Conservation (phyloP, 2,797 vertebrate genomes). For the Amphiprion clarkii region DNA sequence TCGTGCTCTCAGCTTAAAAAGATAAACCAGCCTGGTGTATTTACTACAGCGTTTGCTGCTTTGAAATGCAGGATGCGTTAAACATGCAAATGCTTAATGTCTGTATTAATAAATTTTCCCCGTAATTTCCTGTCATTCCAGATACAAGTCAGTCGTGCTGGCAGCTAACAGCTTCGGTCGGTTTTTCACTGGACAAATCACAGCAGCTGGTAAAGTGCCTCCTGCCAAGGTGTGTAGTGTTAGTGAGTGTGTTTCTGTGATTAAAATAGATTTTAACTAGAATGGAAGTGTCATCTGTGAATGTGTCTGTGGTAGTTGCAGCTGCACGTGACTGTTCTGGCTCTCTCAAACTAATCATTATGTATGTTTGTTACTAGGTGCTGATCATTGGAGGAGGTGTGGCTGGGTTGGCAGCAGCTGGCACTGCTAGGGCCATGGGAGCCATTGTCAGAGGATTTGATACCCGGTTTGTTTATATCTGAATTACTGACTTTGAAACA, state of each 20-base stretch:
- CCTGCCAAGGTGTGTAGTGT: slow-evolving; percentile 81
- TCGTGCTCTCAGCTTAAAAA: too few species aligned
- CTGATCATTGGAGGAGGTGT: slow-evolving; percentile 90
- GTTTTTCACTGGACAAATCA: slow-evolving; percentile 89
- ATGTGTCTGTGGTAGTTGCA: neutral
- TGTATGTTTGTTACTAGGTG: slow-evolving; percentile 72
- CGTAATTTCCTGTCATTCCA: slow-evolving; percentile 66
- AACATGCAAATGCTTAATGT: neutral
- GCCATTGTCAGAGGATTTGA: slow-evolving; percentile 90
- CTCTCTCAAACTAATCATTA: neutral
- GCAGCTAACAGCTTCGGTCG: slow-evolving; percentile 94
- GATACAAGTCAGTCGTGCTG: slow-evolving; percentile 96
- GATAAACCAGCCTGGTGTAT: too few species aligned
- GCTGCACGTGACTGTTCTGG: neutral
- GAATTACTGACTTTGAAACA: neutral
- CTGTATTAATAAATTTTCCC: neutral
- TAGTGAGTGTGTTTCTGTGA: neutral
- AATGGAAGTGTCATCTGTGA: neutral
- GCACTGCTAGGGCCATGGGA: slow-evolving; percentile 88
- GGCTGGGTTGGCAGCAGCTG: slow-evolving; percentile 88
- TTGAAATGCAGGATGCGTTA: neutral
- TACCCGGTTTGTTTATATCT: slow-evolving; percentile 80
- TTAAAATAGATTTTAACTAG: neutral
- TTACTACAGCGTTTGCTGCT: neutral
- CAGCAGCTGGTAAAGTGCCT: slow-evolving; percentile 85